phyloP scores from a whole-genome alignment of 92 coral and sea anemone genomes.

The Muricea muricata region DNA sequence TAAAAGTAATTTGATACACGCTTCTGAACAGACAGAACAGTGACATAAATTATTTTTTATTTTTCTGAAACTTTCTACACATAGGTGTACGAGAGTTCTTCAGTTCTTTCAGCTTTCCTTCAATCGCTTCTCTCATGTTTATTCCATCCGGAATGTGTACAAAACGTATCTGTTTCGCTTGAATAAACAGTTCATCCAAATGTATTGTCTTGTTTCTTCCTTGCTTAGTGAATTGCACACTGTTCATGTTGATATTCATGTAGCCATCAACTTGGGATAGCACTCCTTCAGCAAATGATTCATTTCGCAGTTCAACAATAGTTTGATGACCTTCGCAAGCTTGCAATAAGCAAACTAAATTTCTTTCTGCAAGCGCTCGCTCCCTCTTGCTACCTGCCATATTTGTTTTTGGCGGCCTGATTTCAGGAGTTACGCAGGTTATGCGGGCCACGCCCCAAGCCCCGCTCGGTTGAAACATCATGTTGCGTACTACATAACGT shows the following conservation, averaged over 20 bases:
- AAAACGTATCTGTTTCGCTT: slow-evolving; percentile 88
- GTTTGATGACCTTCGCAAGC: slow-evolving; percentile 87
- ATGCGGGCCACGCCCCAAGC: no score
- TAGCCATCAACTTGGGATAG: slow-evolving; percentile 89
- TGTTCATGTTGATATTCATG: slow-evolving; percentile 84
- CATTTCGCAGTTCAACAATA: slow-evolving; percentile 94
- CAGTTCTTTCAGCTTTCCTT: slow-evolving; percentile 70
- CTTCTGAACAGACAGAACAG: no score
- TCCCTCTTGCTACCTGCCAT: slow-evolving; percentile 87
- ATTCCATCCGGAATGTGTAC: slow-evolving; percentile 98
- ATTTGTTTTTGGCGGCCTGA: slow-evolving; percentile 8
- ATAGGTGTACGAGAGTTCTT: slow-evolving; percentile 66
- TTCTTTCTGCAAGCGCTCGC: slow-evolving; percentile 78
- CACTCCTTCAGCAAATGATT: slow-evolving; percentile 80
- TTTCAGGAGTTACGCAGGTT: background rate
- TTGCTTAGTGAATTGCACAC: slow-evolving; percentile 75
- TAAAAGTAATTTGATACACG: no score
- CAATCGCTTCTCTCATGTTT: slow-evolving; percentile 95
- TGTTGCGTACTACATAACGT: no score
- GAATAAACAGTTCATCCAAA: slow-evolving; percentile 79
- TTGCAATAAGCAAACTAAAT: slow-evolving; percentile 87
- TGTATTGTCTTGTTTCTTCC: slow-evolving; percentile 64
- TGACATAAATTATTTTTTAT: slow-evolving; percentile 5
- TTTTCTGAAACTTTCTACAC: slow-evolving; percentile 47
- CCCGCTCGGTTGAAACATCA: slow-evolving; percentile 13